Percentiles rank a stretch among this genome's conserved stretches.
Conservation (phyloP, 2,113 vertebrate species). For the Plectropomus leopardus region DNA sequence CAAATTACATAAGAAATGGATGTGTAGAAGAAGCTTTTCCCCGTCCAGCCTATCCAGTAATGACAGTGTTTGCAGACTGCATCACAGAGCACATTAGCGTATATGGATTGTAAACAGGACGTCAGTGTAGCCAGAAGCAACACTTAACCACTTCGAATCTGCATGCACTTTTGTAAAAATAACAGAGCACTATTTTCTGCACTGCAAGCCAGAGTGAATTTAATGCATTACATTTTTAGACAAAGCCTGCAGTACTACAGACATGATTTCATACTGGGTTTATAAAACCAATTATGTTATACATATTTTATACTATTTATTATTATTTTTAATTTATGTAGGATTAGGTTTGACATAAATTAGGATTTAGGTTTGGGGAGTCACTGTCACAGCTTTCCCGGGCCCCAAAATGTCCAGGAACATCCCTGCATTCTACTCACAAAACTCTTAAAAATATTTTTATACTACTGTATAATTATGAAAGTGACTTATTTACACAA, state of each 20-base stretch:
- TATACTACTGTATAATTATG: too few relatives aligned
- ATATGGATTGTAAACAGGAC: conserved; percentile 39
- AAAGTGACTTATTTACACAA: not conserved
- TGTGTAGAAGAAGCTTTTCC: conserved; percentile 23
- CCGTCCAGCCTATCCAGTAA: conserved; percentile 15
- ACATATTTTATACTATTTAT: too few relatives aligned
- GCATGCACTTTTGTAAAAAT: not conserved
- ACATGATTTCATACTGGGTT: not conserved
- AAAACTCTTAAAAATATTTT: not conserved
- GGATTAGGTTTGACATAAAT: not conserved
- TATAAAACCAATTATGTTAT: too few relatives aligned
- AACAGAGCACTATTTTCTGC: conserved; percentile 1
- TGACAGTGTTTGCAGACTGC: conserved; percentile 40
- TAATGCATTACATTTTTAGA: not conserved
- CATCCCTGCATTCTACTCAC: conserved; percentile 4
- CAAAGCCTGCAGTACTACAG: not conserved
- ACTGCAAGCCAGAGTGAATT: not conserved
- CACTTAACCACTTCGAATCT: conserved; percentile 23
- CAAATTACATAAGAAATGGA: conserved; percentile 71
- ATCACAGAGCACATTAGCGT: conserved; percentile 23
- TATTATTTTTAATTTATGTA: too few relatives aligned
- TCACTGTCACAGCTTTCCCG: conserved; percentile 18
- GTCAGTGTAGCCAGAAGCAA: conserved; percentile 13
- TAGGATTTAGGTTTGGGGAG: not conserved
- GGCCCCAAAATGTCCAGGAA: not conserved